Conservation (phyloP, 2,797 vertebrate genomes). For the Delichon dasypus region DNA sequence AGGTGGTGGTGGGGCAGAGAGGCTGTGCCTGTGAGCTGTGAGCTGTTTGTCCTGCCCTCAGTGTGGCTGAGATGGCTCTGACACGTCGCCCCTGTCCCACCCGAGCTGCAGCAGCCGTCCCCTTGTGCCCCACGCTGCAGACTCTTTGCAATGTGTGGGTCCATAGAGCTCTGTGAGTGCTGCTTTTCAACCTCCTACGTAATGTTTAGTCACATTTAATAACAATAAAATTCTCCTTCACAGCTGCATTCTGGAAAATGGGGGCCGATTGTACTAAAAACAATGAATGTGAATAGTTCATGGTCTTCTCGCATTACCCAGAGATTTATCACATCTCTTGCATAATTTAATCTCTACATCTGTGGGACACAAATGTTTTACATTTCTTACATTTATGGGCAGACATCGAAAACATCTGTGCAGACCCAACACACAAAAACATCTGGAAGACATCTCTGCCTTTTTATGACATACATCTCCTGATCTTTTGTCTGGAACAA, state of each 20-base stretch:
- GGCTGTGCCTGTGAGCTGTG: neutral
- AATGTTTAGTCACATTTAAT: constrained; percentile 61
- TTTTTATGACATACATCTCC: constrained; percentile 78
- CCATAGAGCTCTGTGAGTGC: neutral
- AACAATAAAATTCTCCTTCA: constrained; percentile 66
- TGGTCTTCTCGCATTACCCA: constrained; percentile 75
- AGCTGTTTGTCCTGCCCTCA: neutral
- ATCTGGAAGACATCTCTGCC: constrained; percentile 80
- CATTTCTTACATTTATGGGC: constrained; percentile 81
- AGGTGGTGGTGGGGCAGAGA: accelerated
- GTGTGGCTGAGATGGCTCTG: neutral
- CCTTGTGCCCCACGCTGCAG: accelerated
- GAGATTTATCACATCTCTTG: constrained; percentile 79
- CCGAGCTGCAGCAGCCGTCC: neutral
- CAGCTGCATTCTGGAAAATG: constrained; percentile 43
- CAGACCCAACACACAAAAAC: constrained; percentile 72
- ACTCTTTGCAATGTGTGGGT: neutral
- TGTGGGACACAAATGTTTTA: constrained; percentile 81
- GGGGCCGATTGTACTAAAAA: constrained; percentile 57
- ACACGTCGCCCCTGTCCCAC: accelerated
- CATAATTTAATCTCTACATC: constrained; percentile 81
- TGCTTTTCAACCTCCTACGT: constrained; percentile 31
- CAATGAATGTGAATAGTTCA: constrained; percentile 73
- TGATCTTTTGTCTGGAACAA: constrained; percentile 80
- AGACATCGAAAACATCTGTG: constrained; percentile 82